phyloP scores from a whole-genome alignment of 2,888 invertebrate species.

The Ellobium chinense region DNA sequence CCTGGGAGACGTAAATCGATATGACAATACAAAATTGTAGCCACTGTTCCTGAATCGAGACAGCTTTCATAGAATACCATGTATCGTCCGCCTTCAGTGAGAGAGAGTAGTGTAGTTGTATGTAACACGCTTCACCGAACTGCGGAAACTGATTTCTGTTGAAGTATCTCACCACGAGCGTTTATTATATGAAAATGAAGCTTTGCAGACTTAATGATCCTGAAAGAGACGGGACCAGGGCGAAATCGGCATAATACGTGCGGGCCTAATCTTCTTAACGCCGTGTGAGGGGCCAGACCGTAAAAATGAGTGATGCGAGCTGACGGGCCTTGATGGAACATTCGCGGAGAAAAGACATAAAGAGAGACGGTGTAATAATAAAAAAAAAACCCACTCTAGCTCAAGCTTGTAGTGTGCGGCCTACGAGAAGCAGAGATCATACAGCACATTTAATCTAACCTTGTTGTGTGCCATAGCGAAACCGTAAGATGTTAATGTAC shows the following conservation, averaged over 20 bases:
- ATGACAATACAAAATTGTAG: slow-evolving; percentile 3
- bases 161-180: slow-evolving; percentile 11
- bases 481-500: too few species aligned
- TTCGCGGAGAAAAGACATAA: neutral
- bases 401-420: too few species aligned
- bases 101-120: too few species aligned
- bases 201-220: slow-evolving; percentile 38
- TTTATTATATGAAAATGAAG: slow-evolving; percentile 19
- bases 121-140: slow-evolving; percentile 23
- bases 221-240: slow-evolving; percentile 5
- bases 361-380: too few species aligned
- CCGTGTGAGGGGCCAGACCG: neutral
- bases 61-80: neutral
- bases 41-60: too few species aligned
- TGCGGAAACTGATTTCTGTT: slow-evolving; percentile 1
- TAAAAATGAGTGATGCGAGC: slow-evolving; percentile 20
- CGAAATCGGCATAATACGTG: slow-evolving; percentile 8
- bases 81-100: neutral
- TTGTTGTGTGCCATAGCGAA: too few species aligned
- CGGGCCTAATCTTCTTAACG: slow-evolving; percentile 6
- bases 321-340: slow-evolving; percentile 5
- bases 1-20: slow-evolving; percentile 3
- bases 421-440: too few species aligned
- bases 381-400: too few species aligned
- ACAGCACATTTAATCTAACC: too few species aligned